Percentiles rank a stretch among this genome's conserved stretches.
These are phyloP conservation scores for Petaurus breviceps DNA, from an alignment of 2,113 vertebrate species.

Conservation along the genomic window DNA sequence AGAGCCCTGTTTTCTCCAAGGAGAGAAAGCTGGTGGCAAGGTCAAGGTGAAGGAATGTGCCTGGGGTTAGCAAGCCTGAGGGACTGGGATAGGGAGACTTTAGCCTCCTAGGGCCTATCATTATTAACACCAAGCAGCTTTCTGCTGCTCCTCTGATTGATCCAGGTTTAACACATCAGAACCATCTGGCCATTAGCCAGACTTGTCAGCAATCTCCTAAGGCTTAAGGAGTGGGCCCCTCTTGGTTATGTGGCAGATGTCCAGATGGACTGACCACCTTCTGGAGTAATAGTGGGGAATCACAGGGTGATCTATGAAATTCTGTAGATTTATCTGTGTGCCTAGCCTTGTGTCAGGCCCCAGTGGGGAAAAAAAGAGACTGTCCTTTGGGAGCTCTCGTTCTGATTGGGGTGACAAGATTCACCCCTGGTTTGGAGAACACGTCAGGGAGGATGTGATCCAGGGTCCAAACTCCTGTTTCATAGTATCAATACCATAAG, in stretches of 20 bases:
- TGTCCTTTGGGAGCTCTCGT: not conserved
- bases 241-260: not conserved
- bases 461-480: not conserved
- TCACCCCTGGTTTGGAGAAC: not conserved
- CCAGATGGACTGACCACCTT: not conserved
- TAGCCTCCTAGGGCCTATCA: not conserved
- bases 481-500: not conserved
- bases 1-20: not conserved
- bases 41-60: not conserved
- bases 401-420: not conserved
- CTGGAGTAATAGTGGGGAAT: not conserved
- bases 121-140: not conserved
- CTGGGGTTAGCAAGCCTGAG: not conserved
- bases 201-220: not conserved
- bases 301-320: not conserved
- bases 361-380: not conserved
- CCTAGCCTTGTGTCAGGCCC: not conserved
- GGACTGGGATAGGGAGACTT: not conserved
- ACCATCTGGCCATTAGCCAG: constrained; percentile 61
- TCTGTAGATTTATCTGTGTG: not conserved
- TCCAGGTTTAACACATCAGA: constrained; percentile 67
- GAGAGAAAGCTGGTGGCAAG: not conserved
- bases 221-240: not conserved
- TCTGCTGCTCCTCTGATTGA: constrained; percentile 46
- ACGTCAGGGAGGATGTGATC: not conserved